Conservation (phyloP, 2,113 vertebrate species). For the Rhegmatorhina hoffmannsi region DNA sequence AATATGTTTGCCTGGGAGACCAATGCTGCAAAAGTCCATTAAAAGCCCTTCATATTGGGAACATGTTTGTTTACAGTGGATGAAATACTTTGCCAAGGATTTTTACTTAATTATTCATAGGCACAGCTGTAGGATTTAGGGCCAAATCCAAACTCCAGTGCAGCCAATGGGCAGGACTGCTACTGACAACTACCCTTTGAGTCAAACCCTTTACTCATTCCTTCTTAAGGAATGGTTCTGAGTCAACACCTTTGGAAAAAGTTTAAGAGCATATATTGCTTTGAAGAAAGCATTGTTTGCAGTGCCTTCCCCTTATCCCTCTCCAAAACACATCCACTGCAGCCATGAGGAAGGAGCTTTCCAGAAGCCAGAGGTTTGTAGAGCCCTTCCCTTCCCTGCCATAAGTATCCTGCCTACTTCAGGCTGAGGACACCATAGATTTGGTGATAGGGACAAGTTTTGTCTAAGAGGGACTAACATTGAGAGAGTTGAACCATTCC, state of each 20-base stretch:
- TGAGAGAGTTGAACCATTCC: background rate
- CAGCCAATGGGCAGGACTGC: background rate
- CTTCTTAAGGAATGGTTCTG: background rate
- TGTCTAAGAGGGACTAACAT: background rate
- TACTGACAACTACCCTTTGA: background rate
- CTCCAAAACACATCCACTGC: background rate
- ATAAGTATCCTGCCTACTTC: background rate
- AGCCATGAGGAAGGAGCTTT: background rate
- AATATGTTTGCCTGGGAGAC: conserved; percentile 71
- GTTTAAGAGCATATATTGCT: background rate
- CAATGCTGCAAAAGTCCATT: conserved; percentile 58
- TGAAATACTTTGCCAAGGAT: conserved; percentile 22
- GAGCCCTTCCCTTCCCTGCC: background rate
- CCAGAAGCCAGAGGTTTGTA: background rate
- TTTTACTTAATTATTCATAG: conserved; percentile 51
- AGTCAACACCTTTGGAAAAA: background rate
- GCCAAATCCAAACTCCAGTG: background rate
- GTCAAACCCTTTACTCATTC: background rate
- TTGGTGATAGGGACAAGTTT: background rate
- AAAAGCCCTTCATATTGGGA: conserved; percentile 44
- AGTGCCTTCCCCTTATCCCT: background rate
- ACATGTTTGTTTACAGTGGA: conserved; percentile 44
- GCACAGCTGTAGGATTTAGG: background rate
- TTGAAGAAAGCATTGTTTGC: background rate
- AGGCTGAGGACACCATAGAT: background rate